Base-by-base conservation (phyloP, 2,888 invertebrate genomes). In the Euproctis similis region DNA sequence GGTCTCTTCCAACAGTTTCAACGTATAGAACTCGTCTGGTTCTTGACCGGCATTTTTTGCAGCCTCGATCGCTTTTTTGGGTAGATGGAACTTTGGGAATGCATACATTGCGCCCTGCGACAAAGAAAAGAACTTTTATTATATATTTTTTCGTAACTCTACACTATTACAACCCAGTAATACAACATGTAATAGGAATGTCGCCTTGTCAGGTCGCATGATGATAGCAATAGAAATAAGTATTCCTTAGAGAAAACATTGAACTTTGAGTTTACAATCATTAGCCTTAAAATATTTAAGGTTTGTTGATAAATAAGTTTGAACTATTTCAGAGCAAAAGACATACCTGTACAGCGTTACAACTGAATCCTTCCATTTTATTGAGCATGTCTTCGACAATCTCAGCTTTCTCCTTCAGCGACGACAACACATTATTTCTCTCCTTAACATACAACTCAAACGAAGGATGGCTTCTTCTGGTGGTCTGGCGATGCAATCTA, bases 71-170 rank as follows among this genome's bases (percentile, higher is more conserved):
- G 95, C 96, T 67, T 93, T 94, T 24, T 86, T 75, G 2, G 97
- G 96, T 24, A 98, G 66, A 25, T 86, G 86, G 19, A 97, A 78
- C 59, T 89, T 86, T 0, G 97, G 97, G 63, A 97, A 97, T 25
- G 95, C 95, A 66, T 98, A 98, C 97, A 98, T 97, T 10, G 97
- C 96, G 8, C 97, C 90, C 90, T 91, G 44, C 1, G 24, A 12
- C 16, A 37, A 10, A 31, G 10, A 11, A 28, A 11, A 27, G 8
- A 3, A 19, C n/a, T 5, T 11, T 18, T 7, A 45, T 12, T 17
- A 17, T 17, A 8, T 3, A 8, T 4, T 14, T 14, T 14, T 14
- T 14, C n/a, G n/a, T n/a, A n/a, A n/a, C n/a, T n/a, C n/a, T n/a
- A n/a, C n/a, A n/a, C n/a, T n/a, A n/a, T n/a, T n/a, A n/a, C n/a